Conservation (phyloP, 1,140 invertebrate species). For the Heliothis virescens region DNA sequence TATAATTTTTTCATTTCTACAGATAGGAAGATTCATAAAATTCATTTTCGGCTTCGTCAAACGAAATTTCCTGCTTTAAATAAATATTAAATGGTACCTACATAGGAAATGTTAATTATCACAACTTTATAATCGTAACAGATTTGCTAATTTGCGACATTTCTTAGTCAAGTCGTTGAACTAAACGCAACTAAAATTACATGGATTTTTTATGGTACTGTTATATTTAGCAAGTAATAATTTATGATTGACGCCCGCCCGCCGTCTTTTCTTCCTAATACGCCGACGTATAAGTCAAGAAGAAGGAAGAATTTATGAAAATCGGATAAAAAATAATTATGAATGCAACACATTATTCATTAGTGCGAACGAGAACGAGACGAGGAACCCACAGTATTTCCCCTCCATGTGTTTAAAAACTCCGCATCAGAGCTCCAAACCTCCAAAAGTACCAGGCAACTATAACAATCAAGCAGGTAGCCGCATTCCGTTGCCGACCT, state of each 20-base stretch:
- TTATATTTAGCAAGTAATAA: not conserved
- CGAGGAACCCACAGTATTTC: not conserved
- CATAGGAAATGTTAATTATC: not conserved
- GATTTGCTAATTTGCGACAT: not conserved
- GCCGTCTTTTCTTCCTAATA: not conserved
- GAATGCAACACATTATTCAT: too few relatives aligned
- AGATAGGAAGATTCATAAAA: too few relatives aligned
- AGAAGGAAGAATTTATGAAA: too few relatives aligned
- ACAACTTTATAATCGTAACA: not conserved
- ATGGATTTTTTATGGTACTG: not conserved
- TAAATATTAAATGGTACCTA: too few relatives aligned
- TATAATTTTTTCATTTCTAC: too few relatives aligned
- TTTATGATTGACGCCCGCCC: not conserved
- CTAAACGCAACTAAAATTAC: too few relatives aligned
- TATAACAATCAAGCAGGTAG: constrained; percentile 60
- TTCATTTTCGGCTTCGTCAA: too few relatives aligned
- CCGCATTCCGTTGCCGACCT: constrained; percentile 70
- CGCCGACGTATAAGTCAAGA: not conserved
- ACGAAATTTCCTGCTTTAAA: too few relatives aligned
- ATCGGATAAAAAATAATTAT: too few relatives aligned
- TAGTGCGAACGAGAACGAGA: not conserved
- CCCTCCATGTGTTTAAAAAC: not conserved
- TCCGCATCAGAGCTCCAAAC: constrained; percentile 67
- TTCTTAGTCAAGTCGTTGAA: not conserved
- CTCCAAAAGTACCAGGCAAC: constrained; percentile 76